Base-by-base conservation (phyloP, 2,797 vertebrate species). In the Halcyon badia region DNA sequence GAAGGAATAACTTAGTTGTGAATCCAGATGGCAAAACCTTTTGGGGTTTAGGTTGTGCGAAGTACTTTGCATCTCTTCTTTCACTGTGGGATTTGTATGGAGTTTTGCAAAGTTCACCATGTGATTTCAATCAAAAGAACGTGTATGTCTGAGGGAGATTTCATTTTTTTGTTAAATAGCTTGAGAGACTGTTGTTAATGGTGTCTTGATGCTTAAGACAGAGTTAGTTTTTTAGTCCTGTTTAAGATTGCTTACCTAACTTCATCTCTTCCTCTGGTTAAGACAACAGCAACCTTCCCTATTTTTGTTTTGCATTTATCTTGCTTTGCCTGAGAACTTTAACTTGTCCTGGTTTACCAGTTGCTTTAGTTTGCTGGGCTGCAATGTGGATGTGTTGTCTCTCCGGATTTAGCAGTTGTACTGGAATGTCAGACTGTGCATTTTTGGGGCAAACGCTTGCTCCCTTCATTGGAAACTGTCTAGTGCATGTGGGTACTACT, bases 1-100 rank as follows among this genome's bases (percentile, higher is more conserved):
- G 48, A 82, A 91, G 85, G 41, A 89, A 57, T 22, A 33, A 83
- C 8, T 86, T 95, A 60, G 51, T 92, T 84, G 56, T 60, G 83
- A 96, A 73, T 91, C 77, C 91, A 95, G 77, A 90, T 93, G 91
- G 80, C 60, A 93, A 90, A 97, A 77, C 33, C 80, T 97, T 93
- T 71, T 39, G 44, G 80, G 58, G 26, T 85, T 87, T 90, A 35
- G 62, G 33, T 84, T 95, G 46, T 71, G 52, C 51, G 81, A 89
- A 89, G 66, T 62, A 42, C 73, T 87, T 87, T 22, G 62, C 84
- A 79, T 82, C 51, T 93, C 77, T 83, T 91, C 73, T 90, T 91
- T 87, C 91, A 7, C 3, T 84, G 83, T 90, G 58, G 73, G 89
- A 73, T 90, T 90, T 88, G 21, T 91, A 9, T 33, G 33, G 62